A percentile compares a stretch with the other conserved stretches of the same genome.
Conservation (phyloP, 2,797 vertebrate genomes). For the Holocentrus rufus region DNA sequence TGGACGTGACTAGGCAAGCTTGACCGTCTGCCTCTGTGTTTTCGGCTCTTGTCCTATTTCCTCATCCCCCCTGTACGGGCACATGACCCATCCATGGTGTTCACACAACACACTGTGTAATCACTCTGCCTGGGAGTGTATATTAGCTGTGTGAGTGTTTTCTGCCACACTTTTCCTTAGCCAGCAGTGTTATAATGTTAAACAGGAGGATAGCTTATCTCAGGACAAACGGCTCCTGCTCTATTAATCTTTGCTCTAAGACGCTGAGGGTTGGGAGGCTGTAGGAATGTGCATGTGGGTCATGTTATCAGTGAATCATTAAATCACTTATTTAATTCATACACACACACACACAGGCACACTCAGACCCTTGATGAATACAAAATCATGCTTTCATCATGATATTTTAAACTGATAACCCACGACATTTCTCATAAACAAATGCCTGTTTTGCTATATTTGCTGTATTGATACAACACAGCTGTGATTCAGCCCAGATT, state of each 20-base stretch:
- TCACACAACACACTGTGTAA: constrained; percentile 6
- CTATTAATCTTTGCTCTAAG: constrained; percentile 56
- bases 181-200: constrained; percentile 18
- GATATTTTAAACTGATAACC: too few relatives aligned
- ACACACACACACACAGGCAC: constrained; percentile 6
- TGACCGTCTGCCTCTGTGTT: neutral
- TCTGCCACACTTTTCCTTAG: neutral
- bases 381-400: too few relatives aligned
- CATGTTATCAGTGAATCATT: constrained; percentile 27
- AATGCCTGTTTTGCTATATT: too few relatives aligned
- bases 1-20: constrained; percentile 22
- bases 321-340: neutral
- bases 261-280: neutral
- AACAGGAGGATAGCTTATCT: constrained; percentile 37
- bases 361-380: too few relatives aligned
- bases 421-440: too few relatives aligned
- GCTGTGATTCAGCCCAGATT: too few relatives aligned
- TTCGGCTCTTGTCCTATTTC: constrained; percentile 7
- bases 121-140: neutral
- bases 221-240: constrained; percentile 24
- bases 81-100: constrained; percentile 22
- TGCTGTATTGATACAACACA: too few relatives aligned
- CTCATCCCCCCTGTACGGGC: constrained; percentile 12
- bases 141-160: neutral
- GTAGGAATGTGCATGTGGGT: constrained; percentile 4